A percentile compares a stretch with the other conserved stretches of the same genome.
phyloP scores from a whole-genome alignment of 2,113 vertebrate genomes.

The Aldabrachelys gigantea region DNA sequence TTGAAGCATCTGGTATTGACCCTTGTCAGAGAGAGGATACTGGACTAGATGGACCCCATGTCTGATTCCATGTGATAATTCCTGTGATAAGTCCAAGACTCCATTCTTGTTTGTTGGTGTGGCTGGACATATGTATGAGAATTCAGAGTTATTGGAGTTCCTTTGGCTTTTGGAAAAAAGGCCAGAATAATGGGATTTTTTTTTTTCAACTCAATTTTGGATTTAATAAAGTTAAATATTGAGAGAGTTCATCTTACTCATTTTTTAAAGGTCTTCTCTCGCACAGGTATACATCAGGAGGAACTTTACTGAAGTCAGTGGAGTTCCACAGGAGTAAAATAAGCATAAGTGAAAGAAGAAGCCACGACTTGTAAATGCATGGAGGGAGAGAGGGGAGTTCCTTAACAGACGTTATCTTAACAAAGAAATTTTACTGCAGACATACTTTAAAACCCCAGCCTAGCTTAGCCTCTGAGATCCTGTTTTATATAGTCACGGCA shows the following conservation, averaged over 20 bases:
- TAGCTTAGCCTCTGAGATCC: neutral
- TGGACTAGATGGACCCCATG: neutral
- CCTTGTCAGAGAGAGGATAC: neutral
- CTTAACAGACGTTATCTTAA: neutral
- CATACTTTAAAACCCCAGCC: neutral
- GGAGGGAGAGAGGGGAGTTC: neutral
- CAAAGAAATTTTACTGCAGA: constrained; percentile 6
- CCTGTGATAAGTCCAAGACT: neutral
- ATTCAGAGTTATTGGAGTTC: neutral
- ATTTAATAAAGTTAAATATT: neutral
- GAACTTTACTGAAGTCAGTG: neutral
- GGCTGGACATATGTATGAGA: neutral
- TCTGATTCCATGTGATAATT: neutral
- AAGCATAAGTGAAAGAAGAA: constrained; percentile 28
- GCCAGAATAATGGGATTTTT: neutral
- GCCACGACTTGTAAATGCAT: neutral
- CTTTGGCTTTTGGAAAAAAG: neutral
- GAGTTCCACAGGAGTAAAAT: neutral
- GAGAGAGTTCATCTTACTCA: neutral
- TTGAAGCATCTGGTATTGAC: neutral
- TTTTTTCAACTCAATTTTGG: neutral
- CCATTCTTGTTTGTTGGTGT: neutral
- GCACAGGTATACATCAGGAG: neutral
- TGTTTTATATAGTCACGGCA: neutral
- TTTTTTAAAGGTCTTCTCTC: constrained; percentile 2